Evolutionary conservation across 2,888 invertebrate species (phyloP).

Genomic region (Temnothorax rugatulus): DNA sequence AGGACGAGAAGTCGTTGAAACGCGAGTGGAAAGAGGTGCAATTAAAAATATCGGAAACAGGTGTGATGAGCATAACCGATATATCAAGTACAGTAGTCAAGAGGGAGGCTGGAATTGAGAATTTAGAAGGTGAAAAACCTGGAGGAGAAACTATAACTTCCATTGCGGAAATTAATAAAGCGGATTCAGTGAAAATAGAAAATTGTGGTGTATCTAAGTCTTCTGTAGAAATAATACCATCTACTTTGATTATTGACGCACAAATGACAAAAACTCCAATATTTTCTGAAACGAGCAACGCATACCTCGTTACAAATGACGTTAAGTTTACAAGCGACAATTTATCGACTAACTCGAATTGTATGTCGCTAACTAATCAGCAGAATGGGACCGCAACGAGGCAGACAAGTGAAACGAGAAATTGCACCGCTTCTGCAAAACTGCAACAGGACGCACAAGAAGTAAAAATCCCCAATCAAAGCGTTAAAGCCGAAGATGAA

Average conservation of each 20-base stretch:
- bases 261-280: conserved; percentile 23
- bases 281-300: conserved; percentile 18
- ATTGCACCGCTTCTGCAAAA: neutral
- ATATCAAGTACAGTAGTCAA: conserved; percentile 85
- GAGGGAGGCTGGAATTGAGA: conserved; percentile 75
- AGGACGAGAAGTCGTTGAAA: conserved; percentile 79
- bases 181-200: conserved; percentile 53
- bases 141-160: conserved; percentile 38
- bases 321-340: conserved; percentile 29
- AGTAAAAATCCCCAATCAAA: conserved; percentile 2
- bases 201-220: conserved; percentile 46
- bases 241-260: conserved; percentile 26
- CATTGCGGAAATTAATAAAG: conserved; percentile 31
- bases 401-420: conserved; percentile 17
- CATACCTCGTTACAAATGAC: conserved; percentile 30
- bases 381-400: conserved; percentile 30
- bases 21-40: conserved; percentile 90
- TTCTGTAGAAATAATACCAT: conserved; percentile 22
- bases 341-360: conserved; percentile 35
- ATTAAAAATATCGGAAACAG: conserved; percentile 89
- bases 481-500: neutral
- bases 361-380: conserved; percentile 17
- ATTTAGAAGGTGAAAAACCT: conserved; percentile 44
- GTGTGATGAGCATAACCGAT: conserved; percentile 89
- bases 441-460: conserved; percentile 45